Evolutionary conservation across 2,797 vertebrate species (phyloP), one percentile per base, ranked within the genome.

Genomic region (Sylvia borin): DNA sequence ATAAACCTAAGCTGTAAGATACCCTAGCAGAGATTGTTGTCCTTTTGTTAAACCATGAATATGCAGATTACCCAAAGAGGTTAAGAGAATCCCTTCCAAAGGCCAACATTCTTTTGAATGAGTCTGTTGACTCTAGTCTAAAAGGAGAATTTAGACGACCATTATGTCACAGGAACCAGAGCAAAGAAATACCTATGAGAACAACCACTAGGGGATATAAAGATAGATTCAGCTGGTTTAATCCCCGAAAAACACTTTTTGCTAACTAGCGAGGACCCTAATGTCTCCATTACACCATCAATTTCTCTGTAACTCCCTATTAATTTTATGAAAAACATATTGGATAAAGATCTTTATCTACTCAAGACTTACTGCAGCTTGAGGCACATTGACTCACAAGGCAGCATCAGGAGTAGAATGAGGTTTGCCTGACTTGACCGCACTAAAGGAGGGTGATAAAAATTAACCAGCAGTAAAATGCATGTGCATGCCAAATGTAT

Each of bases 21-120:
- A 40, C 16, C 14, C 48, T 20, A 34, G 15, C 11, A 74, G 45
- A n/a, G 42, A 71, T 4, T 42, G 40, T 0, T 62, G 19, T 22
- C 1, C 17, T 38, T 45, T 78, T 70, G 24, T 61, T 62, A 66
- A 65, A 70, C 53, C 9, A 22, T 45, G 73, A 74, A 74, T 21
- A 76, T 0, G 0, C 53, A 53, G 29, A 71, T 67, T 55, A 82
- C 6, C 24, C 53, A 60, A 48, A 53, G 0, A 0, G 15, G 27
- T 54, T n/a, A 90, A 73, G 3, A 82, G 36, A 91, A 91, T 29
- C 17, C 58, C 51, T 36, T 79, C 8, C 58, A n/a, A n/a, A 51
- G n/a, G 36, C 5, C 45, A 81, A 42, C 40, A 58, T 34, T 48
- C 9, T 48, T 25, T 25, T 48, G 47, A 25, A 24, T 26, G 90